Evolutionary conservation across 2,888 invertebrate genomes (phyloP).

Genomic region (Dimorphilus gyrociliatus): DNA sequence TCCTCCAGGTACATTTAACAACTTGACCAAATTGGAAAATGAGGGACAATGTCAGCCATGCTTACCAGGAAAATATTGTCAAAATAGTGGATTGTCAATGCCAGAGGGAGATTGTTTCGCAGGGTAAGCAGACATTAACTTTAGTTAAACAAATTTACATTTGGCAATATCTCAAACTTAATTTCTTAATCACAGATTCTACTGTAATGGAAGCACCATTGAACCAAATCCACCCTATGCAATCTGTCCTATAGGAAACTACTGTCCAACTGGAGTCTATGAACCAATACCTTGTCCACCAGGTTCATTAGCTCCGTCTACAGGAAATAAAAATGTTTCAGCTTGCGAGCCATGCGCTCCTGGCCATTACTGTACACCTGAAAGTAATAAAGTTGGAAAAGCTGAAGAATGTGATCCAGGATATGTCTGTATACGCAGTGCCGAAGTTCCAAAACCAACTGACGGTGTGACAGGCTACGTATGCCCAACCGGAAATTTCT

Average conservation of each 20-base stretch:
- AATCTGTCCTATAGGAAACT: slow-evolving; percentile 30
- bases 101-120: slow-evolving; percentile 28
- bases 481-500: slow-evolving; percentile 31
- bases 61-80: slow-evolving; percentile 27
- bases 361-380: slow-evolving; percentile 27
- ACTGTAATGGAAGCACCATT: slow-evolving; percentile 27
- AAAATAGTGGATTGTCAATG: slow-evolving; percentile 20
- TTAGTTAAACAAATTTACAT: neutral
- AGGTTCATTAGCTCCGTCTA: slow-evolving; percentile 25
- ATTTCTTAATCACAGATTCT: slow-evolving; percentile 22
- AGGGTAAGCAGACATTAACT: slow-evolving; percentile 17
- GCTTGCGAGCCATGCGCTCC: slow-evolving; percentile 26
- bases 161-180: neutral
- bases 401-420: slow-evolving; percentile 24
- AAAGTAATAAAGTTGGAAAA: slow-evolving; percentile 22
- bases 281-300: slow-evolving; percentile 20
- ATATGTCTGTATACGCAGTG: slow-evolving; percentile 27
- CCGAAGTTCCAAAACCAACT: slow-evolving; percentile 20
- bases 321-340: slow-evolving; percentile 20
- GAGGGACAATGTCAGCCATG: slow-evolving; percentile 23
- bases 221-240: slow-evolving; percentile 20
- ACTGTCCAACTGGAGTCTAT: slow-evolving; percentile 27
- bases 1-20: slow-evolving; percentile 28
- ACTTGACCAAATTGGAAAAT: slow-evolving; percentile 15
- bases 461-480: slow-evolving; percentile 23